Percentiles rank a stretch among this genome's conserved stretches.
These are phyloP conservation scores for Delia radicum DNA, from an alignment of 1,140 invertebrate genomes.

Conservation along the genomic window DNA sequence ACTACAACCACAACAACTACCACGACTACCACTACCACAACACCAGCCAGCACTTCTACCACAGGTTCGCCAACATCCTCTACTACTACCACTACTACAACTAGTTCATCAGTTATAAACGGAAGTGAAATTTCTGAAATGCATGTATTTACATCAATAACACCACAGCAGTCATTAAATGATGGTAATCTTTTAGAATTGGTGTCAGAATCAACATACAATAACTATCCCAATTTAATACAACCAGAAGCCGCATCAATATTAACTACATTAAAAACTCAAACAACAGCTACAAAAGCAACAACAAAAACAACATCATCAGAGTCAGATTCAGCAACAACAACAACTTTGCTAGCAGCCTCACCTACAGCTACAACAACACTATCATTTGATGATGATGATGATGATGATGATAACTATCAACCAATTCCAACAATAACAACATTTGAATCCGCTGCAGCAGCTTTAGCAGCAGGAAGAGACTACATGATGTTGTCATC, in stretches of 20 bases:
- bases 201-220: conserved; percentile 19
- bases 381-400: background rate
- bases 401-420: background rate
- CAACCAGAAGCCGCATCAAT: conserved; percentile 34
- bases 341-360: conserved; percentile 27
- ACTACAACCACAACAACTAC: conserved; percentile 41
- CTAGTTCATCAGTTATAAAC: conserved; percentile 15
- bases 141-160: conserved; percentile 17
- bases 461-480: conserved; percentile 41
- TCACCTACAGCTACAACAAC: conserved; percentile 23
- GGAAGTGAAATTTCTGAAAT: conserved; percentile 15
- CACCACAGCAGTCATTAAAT: conserved; percentile 18
- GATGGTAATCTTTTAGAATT: conserved; percentile 16
- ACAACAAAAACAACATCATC: conserved; percentile 15
- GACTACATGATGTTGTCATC: conserved; percentile 21
- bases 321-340: conserved; percentile 14
- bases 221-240: conserved; percentile 16
- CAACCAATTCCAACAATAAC: conserved; percentile 27
- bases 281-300: conserved; percentile 8
- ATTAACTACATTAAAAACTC: conserved; percentile 30
- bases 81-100: conserved; percentile 30
- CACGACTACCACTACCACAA: conserved; percentile 30
- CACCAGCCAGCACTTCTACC: background rate
- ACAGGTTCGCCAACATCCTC: conserved; percentile 29
- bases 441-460: conserved; percentile 26